A percentile compares a stretch with the other conserved stretches of the same genome.
These are phyloP conservation scores for Upupa epops DNA, from an alignment of 2,113 vertebrate species.

Conservation along the genomic window DNA sequence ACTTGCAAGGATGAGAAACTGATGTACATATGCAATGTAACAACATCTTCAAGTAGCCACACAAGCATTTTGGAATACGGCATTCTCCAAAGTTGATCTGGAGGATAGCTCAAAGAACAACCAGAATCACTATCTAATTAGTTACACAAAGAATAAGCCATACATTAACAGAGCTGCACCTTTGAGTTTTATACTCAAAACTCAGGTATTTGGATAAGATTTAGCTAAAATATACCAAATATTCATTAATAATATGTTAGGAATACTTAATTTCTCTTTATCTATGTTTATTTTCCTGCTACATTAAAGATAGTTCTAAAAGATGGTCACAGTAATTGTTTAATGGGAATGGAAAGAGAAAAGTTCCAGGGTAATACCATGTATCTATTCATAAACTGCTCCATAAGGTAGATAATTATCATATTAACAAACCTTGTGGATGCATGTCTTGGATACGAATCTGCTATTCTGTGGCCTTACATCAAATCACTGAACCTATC, in stretches of 20 bases:
- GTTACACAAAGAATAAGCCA: background rate
- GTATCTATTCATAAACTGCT: background rate
- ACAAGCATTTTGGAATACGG: background rate
- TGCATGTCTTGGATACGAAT: background rate
- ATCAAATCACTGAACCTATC: background rate
- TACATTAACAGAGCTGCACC: background rate
- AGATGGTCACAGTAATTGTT: background rate
- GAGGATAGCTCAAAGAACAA: background rate
- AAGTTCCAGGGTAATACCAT: background rate
- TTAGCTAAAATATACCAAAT: background rate
- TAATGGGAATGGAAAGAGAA: background rate
- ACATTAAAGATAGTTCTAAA: background rate
- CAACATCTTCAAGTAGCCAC: background rate
- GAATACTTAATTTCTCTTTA: background rate
- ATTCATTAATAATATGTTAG: background rate
- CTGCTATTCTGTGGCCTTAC: background rate
- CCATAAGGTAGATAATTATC: background rate
- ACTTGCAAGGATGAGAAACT: background rate
- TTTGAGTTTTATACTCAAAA: background rate
- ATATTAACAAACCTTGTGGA: background rate
- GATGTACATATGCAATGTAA: background rate
- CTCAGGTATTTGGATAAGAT: background rate
- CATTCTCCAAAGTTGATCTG: background rate
- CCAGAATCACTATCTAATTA: background rate
- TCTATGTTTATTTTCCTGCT: background rate